Percentiles rank a stretch among this genome's conserved stretches.
Conservation (phyloP, 2,888 invertebrate species). For the Phortica magna region DNA sequence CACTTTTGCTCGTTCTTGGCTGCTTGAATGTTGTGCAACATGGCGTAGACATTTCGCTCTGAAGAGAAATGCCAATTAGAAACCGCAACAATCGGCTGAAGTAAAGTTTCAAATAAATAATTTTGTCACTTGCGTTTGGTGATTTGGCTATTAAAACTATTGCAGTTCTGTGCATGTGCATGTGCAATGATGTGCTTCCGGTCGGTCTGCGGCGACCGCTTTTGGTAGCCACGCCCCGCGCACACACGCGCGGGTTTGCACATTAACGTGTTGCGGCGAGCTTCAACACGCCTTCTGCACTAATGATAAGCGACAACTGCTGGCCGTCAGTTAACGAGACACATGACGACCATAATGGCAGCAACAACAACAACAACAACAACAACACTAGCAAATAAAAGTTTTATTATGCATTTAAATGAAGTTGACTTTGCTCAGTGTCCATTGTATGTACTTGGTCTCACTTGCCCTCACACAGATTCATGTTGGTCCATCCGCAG, state of each 20-base stretch:
- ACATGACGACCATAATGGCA: conserved; percentile 12
- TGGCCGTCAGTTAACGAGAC: conserved; percentile 35
- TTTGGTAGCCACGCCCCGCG: background rate
- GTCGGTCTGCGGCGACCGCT: conserved; percentile 19
- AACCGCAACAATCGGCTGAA: no score
- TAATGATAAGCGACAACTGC: background rate
- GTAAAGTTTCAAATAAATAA: conserved; percentile 10
- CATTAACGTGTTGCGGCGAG: background rate
- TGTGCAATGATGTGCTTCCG: conserved; percentile 38
- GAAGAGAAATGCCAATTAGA: no score
- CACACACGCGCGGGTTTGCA: background rate
- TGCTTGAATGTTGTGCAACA: no score
- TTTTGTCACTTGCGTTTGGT: background rate
- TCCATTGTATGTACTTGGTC: background rate
- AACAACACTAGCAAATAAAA: conserved; percentile 25
- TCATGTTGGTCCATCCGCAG: background rate
- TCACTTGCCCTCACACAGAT: background rate
- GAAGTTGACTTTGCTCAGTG: conserved; percentile 41
- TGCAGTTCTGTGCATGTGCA: conserved; percentile 27
- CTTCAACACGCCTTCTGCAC: background rate
- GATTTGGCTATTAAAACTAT: conserved; percentile 18
- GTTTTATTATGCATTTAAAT: conserved; percentile 49
- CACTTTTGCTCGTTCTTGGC: no score
- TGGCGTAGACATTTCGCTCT: no score
- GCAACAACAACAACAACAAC: background rate